Evolutionary conservation across 2,113 vertebrate genomes (phyloP).

Genomic region (Shinisaurus crocodilurus): DNA sequence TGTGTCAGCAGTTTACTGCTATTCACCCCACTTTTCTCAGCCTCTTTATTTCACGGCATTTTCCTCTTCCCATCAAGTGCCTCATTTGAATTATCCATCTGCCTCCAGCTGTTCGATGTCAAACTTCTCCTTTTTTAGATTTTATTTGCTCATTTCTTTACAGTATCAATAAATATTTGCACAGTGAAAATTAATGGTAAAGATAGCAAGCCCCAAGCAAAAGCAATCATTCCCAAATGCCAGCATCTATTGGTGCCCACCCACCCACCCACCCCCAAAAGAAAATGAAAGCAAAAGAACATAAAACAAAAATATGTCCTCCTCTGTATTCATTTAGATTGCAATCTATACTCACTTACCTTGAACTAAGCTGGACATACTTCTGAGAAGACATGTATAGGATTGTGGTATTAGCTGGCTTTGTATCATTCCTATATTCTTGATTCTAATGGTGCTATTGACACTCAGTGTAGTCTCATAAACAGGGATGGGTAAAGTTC

Average conservation of each 20-base stretch:
- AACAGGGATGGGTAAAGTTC: too few relatives aligned
- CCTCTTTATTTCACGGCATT: neutral
- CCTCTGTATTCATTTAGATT: neutral
- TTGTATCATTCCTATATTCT: neutral
- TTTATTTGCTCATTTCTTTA: neutral
- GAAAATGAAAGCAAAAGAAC: neutral
- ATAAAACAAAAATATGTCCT: neutral
- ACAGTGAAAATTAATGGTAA: neutral
- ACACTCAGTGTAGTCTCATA: neutral
- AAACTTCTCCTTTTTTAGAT: neutral
- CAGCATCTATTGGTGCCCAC: neutral
- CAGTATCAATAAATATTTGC: slow-evolving; percentile 2
- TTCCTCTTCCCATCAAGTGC: neutral
- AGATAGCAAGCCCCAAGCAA: neutral
- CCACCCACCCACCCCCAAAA: neutral
- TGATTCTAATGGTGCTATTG: neutral
- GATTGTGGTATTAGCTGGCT: too few relatives aligned
- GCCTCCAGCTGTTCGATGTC: neutral
- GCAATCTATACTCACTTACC: too few relatives aligned
- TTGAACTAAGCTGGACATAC: too few relatives aligned
- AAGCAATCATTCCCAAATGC: neutral
- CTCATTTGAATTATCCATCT: slow-evolving; percentile 7
- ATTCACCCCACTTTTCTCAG: slow-evolving; percentile 2
- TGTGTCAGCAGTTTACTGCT: slow-evolving; percentile 19
- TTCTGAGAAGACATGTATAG: too few relatives aligned